These are phyloP conservation scores for Erannis defoliaria DNA, from an alignment of 2,888 invertebrate genomes.

Conservation along the genomic window DNA sequence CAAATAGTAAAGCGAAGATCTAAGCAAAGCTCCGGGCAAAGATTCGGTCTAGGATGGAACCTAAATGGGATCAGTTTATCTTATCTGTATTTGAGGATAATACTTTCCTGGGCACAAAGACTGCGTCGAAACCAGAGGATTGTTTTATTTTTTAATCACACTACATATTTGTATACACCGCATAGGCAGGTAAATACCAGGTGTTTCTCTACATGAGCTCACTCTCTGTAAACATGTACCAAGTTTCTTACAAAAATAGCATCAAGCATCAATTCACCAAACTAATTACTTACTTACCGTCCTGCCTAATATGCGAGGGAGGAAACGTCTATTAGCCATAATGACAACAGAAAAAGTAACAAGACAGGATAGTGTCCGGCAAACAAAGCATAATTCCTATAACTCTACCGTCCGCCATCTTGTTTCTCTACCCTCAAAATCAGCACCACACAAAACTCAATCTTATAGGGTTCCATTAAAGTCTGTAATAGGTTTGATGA, in stretches of 20 bases:
- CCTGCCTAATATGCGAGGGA: slow-evolving; percentile 5
- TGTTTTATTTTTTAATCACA: no score
- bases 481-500: background rate
- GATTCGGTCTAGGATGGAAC: background rate
- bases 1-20: no score
- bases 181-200: background rate
- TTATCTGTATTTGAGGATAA: no score
- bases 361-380: slow-evolving; percentile 35
- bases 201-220: background rate
- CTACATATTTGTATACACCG: no score
- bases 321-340: slow-evolving; percentile 35
- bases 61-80: no score
- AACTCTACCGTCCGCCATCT: slow-evolving; percentile 25
- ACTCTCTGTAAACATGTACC: no score
- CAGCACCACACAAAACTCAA: slow-evolving; percentile 1
- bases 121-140: no score
- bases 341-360: slow-evolving; percentile 38
- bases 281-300: slow-evolving; percentile 11
- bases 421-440: slow-evolving; percentile 25
- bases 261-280: slow-evolving; percentile 2
- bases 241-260: background rate
- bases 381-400: slow-evolving; percentile 30
- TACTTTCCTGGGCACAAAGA: no score
- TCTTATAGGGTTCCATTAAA: slow-evolving; percentile 3
- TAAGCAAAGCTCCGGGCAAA: no score